Conservation (phyloP, 2,888 invertebrate species). For the Gasteruption jaculator region DNA sequence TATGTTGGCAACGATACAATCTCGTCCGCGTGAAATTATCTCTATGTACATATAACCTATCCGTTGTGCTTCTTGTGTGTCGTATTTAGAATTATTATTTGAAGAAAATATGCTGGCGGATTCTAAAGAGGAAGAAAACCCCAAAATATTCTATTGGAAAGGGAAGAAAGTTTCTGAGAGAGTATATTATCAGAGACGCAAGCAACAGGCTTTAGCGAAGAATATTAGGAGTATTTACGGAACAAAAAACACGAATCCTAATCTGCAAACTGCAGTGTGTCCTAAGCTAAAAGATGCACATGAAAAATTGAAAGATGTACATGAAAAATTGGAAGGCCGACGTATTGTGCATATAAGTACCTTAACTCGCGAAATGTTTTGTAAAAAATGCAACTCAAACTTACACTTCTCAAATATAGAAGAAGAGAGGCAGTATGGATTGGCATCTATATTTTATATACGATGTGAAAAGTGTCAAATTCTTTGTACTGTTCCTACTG, state of each 20-base stretch:
- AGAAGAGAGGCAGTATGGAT: slow-evolving; percentile 1
- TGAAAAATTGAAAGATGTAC: background rate
- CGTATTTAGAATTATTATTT: too few species aligned
- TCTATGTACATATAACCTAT: too few species aligned
- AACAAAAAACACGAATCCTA: background rate
- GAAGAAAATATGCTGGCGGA: too few species aligned
- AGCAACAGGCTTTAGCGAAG: background rate
- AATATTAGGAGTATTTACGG: background rate
- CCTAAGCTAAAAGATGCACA: too few species aligned
- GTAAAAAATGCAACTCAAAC: slow-evolving; percentile 6
- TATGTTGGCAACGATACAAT: too few species aligned
- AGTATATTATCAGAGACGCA: slow-evolving; percentile 5
- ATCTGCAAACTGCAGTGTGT: too few species aligned
- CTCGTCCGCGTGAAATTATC: too few species aligned
- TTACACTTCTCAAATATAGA: slow-evolving; percentile 5
- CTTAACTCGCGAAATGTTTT: slow-evolving; percentile 8
- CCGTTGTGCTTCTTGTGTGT: too few species aligned
- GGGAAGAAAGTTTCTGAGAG: slow-evolving; percentile 11
- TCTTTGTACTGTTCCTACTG: slow-evolving; percentile 3
- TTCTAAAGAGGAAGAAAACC: background rate
- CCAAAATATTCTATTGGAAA: slow-evolving; percentile 10
- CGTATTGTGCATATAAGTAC: slow-evolving; percentile 8
- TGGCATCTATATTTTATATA: slow-evolving; percentile 12
- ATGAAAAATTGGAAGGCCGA: slow-evolving; percentile 7
- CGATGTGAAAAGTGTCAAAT: slow-evolving; percentile 6